These are phyloP conservation scores for Liparis tanakae DNA, from an alignment of 2,797 vertebrate genomes.

Conservation along the genomic window DNA sequence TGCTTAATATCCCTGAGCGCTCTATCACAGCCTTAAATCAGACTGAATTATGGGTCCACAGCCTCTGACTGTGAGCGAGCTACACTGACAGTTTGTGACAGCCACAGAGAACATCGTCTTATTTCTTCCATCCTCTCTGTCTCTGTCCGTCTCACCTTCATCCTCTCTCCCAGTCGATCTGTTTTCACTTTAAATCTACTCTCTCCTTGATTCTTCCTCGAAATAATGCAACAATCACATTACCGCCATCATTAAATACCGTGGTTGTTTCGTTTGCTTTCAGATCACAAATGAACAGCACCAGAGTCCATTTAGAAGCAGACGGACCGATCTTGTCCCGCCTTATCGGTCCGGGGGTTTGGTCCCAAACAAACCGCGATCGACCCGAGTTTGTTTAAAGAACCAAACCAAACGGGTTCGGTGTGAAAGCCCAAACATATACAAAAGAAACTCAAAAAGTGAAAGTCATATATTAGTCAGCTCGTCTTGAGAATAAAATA, in stretches of 20 bases:
- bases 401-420: not conserved
- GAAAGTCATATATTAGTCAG: not conserved
- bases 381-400: no score
- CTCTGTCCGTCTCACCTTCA: slow-evolving; percentile 31
- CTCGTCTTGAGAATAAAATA: not conserved
- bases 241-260: no score
- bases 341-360: no score
- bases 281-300: no score
- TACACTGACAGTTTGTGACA: slow-evolving; percentile 60
- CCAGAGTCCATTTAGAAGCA: not conserved
- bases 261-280: no score
- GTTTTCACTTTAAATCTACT: slow-evolving; percentile 33
- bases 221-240: no score
- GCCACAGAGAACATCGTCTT: slow-evolving; percentile 53
- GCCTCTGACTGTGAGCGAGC: slow-evolving; percentile 60
- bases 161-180: slow-evolving; percentile 30
- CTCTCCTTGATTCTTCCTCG: slow-evolving; percentile 38
- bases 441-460: not conserved
- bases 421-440: not conserved
- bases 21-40: slow-evolving; percentile 76
- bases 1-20: slow-evolving; percentile 78
- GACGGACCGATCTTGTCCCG: no score
- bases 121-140: slow-evolving; percentile 21
- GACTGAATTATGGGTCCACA: slow-evolving; percentile 75
- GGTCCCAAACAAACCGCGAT: no score